Conservation (phyloP, 1,140 invertebrate species). For the Cotesia glomerata region DNA sequence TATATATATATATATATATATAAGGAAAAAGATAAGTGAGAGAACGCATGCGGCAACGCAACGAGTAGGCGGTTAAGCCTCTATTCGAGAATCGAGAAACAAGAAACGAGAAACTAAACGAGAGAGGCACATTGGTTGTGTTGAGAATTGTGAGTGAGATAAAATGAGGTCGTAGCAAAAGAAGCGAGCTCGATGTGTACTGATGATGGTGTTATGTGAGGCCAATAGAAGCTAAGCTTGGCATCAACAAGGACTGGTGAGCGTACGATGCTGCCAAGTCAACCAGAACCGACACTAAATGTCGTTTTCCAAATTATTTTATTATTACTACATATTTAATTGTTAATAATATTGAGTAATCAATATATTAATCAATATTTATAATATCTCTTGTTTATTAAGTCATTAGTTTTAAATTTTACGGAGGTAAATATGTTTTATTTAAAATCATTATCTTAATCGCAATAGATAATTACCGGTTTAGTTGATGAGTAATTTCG, state of each 20-base stretch:
- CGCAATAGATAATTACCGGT: too few species aligned
- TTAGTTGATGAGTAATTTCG: too few species aligned
- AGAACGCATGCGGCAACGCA: slow-evolving; percentile 6
- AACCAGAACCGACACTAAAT: background rate
- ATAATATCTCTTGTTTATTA: background rate
- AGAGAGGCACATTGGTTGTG: slow-evolving; percentile 5
- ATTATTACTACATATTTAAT: background rate
- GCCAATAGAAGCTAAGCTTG: slow-evolving; percentile 10
- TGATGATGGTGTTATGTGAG: background rate
- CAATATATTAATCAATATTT: too few species aligned
- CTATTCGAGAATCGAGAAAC: background rate
- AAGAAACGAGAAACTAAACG: background rate
- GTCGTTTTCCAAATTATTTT: background rate
- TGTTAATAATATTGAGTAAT: too few species aligned
- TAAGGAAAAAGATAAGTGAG: background rate
- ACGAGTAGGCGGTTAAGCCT: slow-evolving; percentile 11
- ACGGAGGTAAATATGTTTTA: background rate
- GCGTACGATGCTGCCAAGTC: slow-evolving; percentile 1
- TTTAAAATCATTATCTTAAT: background rate
- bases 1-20: too few species aligned
- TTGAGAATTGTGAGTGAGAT: background rate
- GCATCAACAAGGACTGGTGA: slow-evolving; percentile 4
- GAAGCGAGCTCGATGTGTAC: background rate
- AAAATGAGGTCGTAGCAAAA: background rate
- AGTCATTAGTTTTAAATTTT: background rate